Conservation (phyloP, 2,797 vertebrate genomes). For the Amazonetta brasiliensis region DNA sequence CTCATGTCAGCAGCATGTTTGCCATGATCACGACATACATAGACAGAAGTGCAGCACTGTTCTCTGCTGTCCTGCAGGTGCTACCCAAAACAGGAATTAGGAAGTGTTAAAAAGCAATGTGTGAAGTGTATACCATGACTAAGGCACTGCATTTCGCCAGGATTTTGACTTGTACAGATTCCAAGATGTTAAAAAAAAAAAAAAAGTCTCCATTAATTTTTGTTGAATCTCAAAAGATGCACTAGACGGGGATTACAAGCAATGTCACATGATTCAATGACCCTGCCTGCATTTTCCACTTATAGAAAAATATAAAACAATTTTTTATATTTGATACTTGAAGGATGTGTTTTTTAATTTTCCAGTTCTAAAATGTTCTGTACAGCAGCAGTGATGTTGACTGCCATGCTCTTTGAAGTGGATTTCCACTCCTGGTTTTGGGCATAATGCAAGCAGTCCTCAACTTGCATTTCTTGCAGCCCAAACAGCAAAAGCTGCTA, state of each 20-base stretch:
- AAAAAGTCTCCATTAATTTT: not conserved
- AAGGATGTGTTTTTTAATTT: not conserved
- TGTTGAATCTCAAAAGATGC: not conserved
- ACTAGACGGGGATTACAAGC: not conserved
- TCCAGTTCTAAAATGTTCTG: not conserved
- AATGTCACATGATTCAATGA: not conserved
- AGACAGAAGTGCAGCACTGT: not conserved
- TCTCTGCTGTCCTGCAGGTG: not conserved
- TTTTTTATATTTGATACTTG: not conserved
- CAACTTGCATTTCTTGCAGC: not conserved
- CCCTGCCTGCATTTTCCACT: not conserved
- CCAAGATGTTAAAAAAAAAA: not conserved
- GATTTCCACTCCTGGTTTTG: not conserved
- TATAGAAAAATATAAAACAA: not conserved
- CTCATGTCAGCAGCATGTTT: not conserved
- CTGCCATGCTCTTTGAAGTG: rapidly evolving
- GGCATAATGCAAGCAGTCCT: not conserved
- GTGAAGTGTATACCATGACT: not conserved
- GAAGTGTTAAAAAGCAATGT: not conserved
- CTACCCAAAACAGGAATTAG: not conserved
- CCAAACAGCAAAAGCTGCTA: not conserved
- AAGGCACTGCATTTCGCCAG: not conserved
- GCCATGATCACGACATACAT: not conserved
- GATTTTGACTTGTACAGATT: not conserved
- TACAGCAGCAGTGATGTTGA: not conserved